Percentiles rank a stretch among this genome's conserved stretches.
Conservation (phyloP, 2,888 invertebrate species). For the Diarsia rubi region DNA sequence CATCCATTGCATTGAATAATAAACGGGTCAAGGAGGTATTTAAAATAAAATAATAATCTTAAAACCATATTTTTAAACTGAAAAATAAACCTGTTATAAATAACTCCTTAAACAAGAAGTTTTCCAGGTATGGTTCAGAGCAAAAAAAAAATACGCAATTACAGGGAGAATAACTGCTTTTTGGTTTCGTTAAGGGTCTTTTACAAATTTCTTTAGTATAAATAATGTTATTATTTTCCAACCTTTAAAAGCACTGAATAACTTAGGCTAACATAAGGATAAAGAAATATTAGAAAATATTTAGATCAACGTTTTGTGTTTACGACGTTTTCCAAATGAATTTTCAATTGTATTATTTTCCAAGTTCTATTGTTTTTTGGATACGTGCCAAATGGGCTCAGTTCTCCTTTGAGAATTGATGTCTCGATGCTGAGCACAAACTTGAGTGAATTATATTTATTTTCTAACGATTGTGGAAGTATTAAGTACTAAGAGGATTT, state of each 20-base stretch:
- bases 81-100: no score
- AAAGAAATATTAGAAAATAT: conserved; percentile 32
- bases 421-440: conserved; percentile 77
- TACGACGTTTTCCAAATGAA: conserved; percentile 69
- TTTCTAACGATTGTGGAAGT: conserved; percentile 69
- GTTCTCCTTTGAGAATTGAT: conserved; percentile 81
- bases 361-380: conserved; percentile 84
- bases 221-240: background rate
- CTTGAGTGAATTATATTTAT: conserved; percentile 76
- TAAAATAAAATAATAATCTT: background rate
- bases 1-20: background rate
- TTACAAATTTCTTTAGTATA: background rate
- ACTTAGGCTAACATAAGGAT: background rate
- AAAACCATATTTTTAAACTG: background rate
- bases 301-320: conserved; percentile 27
- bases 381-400: conserved; percentile 82
- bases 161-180: no score
- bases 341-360: conserved; percentile 80
- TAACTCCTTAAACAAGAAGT: no score
- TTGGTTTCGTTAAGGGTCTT: background rate
- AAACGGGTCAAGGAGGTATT: no score
- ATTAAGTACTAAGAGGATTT: conserved; percentile 59
- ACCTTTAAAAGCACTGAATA: conserved; percentile 2
- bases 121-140: no score
- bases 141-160: no score